Percentiles rank a stretch among this genome's conserved stretches.
phyloP scores from a whole-genome alignment of 2,113 vertebrate species.

The Isichthys henryi region DNA sequence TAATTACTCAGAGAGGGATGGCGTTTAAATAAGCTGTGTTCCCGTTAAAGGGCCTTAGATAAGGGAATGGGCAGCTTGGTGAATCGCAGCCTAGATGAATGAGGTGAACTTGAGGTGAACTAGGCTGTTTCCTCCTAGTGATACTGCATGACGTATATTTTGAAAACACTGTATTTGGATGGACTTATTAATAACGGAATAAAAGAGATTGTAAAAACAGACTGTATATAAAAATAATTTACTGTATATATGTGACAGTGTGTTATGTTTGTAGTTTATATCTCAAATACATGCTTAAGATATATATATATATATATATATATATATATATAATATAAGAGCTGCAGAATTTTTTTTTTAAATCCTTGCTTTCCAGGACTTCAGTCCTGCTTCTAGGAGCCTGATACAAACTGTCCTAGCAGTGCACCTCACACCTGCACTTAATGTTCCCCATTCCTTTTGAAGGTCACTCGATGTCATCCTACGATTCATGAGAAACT shows the following conservation, averaged over 20 bases:
- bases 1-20: neutral
- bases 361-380: no score
- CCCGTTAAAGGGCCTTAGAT: neutral
- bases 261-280: neutral
- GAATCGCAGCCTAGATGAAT: neutral
- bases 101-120: neutral
- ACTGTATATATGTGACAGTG: neutral
- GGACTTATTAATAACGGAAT: neutral
- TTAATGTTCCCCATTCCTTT: no score
- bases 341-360: no score
- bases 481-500: no score
- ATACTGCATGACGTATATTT: neutral
- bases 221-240: neutral
- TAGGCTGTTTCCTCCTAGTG: neutral
- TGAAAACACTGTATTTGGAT: neutral
- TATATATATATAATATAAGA: no score
- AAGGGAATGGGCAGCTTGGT: neutral
- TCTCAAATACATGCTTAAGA: neutral
- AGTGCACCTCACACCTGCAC: no score
- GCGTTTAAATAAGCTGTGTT: neutral
- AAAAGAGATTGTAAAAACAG: neutral
- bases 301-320: neutral
- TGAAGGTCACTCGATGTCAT: no score
- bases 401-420: no score
- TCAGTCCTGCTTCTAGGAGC: no score